Evolutionary conservation across 2,113 vertebrate species (phyloP), one percentile per base, ranked within the genome.

Genomic region (Cranoglanis bouderius): DNA sequence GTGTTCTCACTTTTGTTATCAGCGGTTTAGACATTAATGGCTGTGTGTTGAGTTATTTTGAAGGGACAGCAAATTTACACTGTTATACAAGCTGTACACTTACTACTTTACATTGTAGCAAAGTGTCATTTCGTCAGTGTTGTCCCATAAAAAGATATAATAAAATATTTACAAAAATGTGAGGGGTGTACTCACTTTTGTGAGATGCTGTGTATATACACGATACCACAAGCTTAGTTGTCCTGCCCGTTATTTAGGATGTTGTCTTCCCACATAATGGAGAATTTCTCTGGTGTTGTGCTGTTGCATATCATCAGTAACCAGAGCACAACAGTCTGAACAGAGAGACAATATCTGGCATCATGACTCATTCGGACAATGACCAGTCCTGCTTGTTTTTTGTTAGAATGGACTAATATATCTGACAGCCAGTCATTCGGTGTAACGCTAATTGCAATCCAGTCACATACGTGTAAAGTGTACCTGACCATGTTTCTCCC

Each of bases 401-500:
- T 80, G 18, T 57, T 21, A 13, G 7, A 82, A 57, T 57, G 12
- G 19, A 82, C 32, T 13, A 24, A 57, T 82, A 82, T 24, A 55
- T 38, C 9, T 35, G 19, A 38, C 24, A 7, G 18, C 51, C 32
- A 82, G 59, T 38, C 53, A 38, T 82, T 26, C 10, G 5, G 29
- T 32, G 29, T 38, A 59, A 4, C 32, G 19, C 19, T 82, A 38
- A 59, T 24, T 26, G 9, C 32, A 82, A 21, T 57, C 53, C 10
- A 38, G 53, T 82, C 53, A 78, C 51, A 7, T 77, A 8, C 21
- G 2, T 26, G 74, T 2, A 57, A 59, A 72, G 9, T 81, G 74
- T 46, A 88, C 46, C 88, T 88, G 88, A 29, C 35, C 82, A 43
- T 29, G 19, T 55, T 53, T 85, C 57, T 63, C n/a, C 35, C 43